Conservation (phyloP, 2,113 vertebrate species). For the Pollimyrus isidori region DNA sequence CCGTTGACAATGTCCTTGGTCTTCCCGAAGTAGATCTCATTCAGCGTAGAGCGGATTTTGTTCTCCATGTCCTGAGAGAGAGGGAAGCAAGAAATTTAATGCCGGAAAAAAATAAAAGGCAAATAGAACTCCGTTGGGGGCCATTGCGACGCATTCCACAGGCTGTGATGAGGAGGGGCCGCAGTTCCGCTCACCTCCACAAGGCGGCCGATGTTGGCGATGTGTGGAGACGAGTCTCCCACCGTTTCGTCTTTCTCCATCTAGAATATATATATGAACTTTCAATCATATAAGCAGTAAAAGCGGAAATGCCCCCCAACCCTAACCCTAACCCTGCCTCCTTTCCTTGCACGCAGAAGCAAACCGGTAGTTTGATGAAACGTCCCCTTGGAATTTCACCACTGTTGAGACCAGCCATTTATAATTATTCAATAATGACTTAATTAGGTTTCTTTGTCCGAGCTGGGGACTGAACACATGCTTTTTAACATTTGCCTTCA, state of each 20-base stretch:
- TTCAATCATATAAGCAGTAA: neutral
- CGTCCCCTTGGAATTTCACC: neutral
- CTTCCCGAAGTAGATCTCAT: constrained; percentile 99
- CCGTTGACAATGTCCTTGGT: constrained; percentile 99
- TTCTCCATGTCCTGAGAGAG: constrained; percentile 92
- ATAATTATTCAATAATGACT: constrained; percentile 2
- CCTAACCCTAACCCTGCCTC: neutral
- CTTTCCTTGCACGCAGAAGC: neutral
- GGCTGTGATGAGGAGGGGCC: neutral
- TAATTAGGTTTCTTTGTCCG: neutral
- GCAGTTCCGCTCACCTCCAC: constrained; percentile 75
- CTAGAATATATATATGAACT: constrained; percentile 44
- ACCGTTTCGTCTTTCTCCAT: constrained; percentile 97
- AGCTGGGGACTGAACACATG: neutral
- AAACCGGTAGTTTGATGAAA: neutral
- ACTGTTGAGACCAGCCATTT: neutral
- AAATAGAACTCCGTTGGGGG: neutral
- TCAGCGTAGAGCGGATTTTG: constrained; percentile 98
- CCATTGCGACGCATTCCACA: neutral
- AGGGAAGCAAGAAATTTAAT: neutral
- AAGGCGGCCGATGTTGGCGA: constrained; percentile 94
- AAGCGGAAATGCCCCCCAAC: neutral
- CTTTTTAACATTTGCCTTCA: neutral
- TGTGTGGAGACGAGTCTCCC: constrained; percentile 91
- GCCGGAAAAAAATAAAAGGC: neutral